phyloP scores from a whole-genome alignment of 2,888 invertebrate genomes.

The Gibbula magus region DNA sequence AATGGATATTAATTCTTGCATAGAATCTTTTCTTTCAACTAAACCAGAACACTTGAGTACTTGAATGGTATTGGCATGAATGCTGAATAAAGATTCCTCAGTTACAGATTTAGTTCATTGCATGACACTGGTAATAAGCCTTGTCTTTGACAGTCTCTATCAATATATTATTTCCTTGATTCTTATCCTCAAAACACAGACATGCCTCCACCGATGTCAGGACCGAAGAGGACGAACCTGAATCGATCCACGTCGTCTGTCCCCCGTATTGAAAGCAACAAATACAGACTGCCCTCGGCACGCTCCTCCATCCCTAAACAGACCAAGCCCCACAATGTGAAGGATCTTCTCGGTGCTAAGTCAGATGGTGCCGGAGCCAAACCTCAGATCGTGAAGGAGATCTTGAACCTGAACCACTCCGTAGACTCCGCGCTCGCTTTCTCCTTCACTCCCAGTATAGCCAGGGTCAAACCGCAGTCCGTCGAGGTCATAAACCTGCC shows the following conservation, averaged over 20 bases:
- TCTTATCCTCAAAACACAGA: background rate
- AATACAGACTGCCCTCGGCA: background rate
- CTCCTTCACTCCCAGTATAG: conserved; percentile 40
- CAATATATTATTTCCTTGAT: background rate
- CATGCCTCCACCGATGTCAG: background rate
- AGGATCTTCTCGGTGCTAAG: background rate
- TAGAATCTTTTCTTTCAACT: too few relatives aligned
- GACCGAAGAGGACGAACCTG: background rate
- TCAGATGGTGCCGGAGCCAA: background rate
- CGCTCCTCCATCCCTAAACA: background rate
- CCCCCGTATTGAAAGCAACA: background rate
- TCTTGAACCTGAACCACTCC: background rate
- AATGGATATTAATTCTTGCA: too few relatives aligned
- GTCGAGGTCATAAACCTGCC: conserved; percentile 47
- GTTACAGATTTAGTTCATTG: too few relatives aligned
- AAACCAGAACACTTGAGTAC: too few relatives aligned
- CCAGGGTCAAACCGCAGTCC: conserved; percentile 29
- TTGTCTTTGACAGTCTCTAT: too few relatives aligned
- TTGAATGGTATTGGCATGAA: too few relatives aligned
- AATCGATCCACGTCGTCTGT: background rate
- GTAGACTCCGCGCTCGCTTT: background rate
- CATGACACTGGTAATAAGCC: too few relatives aligned
- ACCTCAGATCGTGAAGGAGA: background rate
- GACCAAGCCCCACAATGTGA: conserved; percentile 15
- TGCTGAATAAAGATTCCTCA: too few relatives aligned